Evolutionary conservation across 2,797 vertebrate species (phyloP).

Genomic region (Rhinogobio ventralis): DNA sequence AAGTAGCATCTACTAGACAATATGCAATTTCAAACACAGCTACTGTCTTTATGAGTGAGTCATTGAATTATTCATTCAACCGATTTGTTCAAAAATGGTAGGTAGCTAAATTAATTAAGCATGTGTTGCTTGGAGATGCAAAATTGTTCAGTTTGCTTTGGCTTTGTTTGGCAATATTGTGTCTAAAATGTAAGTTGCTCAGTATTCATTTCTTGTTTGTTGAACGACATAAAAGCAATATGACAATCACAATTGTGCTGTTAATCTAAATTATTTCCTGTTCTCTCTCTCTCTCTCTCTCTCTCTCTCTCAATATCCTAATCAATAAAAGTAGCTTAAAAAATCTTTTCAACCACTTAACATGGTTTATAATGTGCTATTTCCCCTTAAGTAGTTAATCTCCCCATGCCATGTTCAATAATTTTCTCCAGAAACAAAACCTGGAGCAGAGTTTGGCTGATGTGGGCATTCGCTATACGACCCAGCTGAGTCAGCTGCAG

Average conservation of each 20-base stretch:
- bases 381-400: neutral
- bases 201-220: neutral
- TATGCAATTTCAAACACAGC: no score
- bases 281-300: fast-evolving
- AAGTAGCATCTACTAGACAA: no score
- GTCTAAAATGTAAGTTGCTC: neutral
- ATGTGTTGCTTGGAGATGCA: neutral
- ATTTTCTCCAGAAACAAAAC: constrained; percentile 62
- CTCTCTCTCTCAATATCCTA: neutral
- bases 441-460: constrained; percentile 59
- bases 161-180: neutral
- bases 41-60: neutral
- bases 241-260: no score
- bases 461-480: constrained; percentile 17
- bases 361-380: neutral
- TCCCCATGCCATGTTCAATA: neutral
- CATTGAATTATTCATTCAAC: neutral
- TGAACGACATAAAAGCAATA: neutral
- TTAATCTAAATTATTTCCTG: no score
- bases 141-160: neutral
- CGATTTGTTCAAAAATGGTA: neutral
- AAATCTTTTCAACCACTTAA: neutral
- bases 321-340: neutral
- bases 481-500: constrained; percentile 70
- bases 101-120: neutral